These are phyloP conservation scores for Eupithecia centaureata DNA, from an alignment of 2,888 invertebrate genomes.

Conservation along the genomic window DNA sequence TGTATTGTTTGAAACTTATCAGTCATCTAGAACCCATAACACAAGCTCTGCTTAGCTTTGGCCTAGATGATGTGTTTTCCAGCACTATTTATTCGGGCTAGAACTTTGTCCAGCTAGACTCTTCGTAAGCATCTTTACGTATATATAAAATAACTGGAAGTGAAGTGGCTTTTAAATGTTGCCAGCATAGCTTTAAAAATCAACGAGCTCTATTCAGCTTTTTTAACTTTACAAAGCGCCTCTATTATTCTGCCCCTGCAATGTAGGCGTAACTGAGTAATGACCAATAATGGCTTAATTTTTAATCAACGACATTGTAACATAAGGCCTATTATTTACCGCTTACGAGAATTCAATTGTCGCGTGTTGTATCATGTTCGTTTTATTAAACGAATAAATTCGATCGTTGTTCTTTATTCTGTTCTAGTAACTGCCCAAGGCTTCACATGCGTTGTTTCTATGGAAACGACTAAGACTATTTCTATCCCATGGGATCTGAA, in stretches of 20 bases:
- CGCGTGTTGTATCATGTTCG: constrained; percentile 16
- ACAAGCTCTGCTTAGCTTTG: too few species aligned
- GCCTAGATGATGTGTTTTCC: too few species aligned
- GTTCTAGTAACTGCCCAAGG: too few species aligned
- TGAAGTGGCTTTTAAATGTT: neutral
- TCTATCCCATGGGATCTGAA: too few species aligned
- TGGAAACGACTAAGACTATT: too few species aligned
- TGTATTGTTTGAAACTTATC: too few species aligned
- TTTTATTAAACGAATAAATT: constrained; percentile 13
- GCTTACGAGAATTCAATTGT: constrained; percentile 39
- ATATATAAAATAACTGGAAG: too few species aligned
- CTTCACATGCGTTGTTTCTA: too few species aligned
- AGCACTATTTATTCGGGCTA: too few species aligned
- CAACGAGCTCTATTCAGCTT: neutral
- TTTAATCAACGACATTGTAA: constrained; percentile 54
- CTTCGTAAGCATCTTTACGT: too few species aligned
- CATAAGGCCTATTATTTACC: constrained; percentile 55
- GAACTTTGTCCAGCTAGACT: too few species aligned
- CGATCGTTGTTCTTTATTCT: neutral
- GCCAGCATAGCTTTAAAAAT: neutral
- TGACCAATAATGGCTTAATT: constrained; percentile 64
- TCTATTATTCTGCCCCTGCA: constrained; percentile 6
- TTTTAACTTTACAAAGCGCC: neutral
- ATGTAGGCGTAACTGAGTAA: constrained; percentile 37
- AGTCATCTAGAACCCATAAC: too few species aligned